Base-by-base conservation (phyloP, 2,888 invertebrate species). In the Apodemia hepburni region DNA sequence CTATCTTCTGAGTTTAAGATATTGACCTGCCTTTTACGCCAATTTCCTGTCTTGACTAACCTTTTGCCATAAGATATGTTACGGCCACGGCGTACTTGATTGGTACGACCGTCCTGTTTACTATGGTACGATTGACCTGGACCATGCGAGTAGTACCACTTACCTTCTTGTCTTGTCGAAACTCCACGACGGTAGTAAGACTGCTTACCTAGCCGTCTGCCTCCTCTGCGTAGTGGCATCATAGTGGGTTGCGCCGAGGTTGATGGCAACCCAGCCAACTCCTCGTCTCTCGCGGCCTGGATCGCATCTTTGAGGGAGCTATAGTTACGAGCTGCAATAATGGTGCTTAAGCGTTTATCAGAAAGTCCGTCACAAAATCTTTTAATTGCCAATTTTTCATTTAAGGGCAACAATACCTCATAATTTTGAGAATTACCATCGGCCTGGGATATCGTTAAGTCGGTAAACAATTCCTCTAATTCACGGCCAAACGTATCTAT, bases 1-100 rank as follows among this genome's bases (percentile, higher is more conserved):
- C 0, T 45, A 45, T 45, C 45, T 45, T 45, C 45, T 45, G 45
- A 45, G 47, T 47, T 47, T 47, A 47, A 3, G 47, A 47, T 47
- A 47, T n/a, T 47, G n/a, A 47, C 47, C 47, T 47, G 47, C n/a
- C 47, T 47, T 47, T 47, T 47, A 47, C 17, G 47, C 47, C 47
- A 47, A 47, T 47, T 47, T 47, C 47, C 47, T 47, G 47, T 9
- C 47, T 47, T 47, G 47, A 47, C 47, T 5, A 47, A 47, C 47
- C 47, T 47, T 47, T 47, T 15, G 47, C 47, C 47, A 47, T 47
- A 47, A 47, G 47, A 17, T 47, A 47, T 47, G 47, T 47, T 47
- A 47, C 47, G 47, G 47, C 47, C 47, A 47, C 3, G 47, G 47
- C 35, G 35, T 35, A 35, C 35, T 35, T 35, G 35, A 35, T 35